Evolutionary conservation across 2,797 vertebrate species (phyloP), one percentile per base, ranked within the genome.

Genomic region (Tangara arthus): DNA sequence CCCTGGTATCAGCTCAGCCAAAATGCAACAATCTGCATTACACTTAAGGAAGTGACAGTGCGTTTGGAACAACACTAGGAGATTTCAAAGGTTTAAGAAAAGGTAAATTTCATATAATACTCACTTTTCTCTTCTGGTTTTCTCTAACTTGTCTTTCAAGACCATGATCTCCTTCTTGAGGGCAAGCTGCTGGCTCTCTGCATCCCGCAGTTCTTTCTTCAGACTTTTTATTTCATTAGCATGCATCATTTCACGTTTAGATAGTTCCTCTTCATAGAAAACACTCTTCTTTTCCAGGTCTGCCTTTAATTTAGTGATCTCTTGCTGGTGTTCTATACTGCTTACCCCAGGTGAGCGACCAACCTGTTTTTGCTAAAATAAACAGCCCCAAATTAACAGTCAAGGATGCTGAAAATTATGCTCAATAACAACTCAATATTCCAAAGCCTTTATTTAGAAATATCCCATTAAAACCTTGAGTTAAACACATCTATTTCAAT

Each of bases 141-240:
- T 99, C 94, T 99, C 99, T 95, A 99, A 97, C 96, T 99, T 99
- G 98, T 99, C 99, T 97, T 99, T 99, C 90, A 99, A 98, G 97
- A 99, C 97, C 97, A 99, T 98, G 94, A 99, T 99, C 97, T 99
- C 99, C 93, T 99, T 99, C 97, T 99, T 99, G 91, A 99, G 98
- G 75, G 98, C 98, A 71, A 99, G 99, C 32, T 99, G 99, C 80
- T 99, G 99, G 94, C 99, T 98, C 97, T 99, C 99, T 5, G 98
- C 98, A n/a, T 99, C 99, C 30, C 98, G 98, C 37, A 99, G 97
- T 87, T 99, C 99, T 93, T 99, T 99, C 95, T 98, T 99, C 82
- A 99, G 97, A 81, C 98, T 98, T 98, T 99, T 99, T 34, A 99
- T 96, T 97, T 99, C 99, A 42, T 96, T 97, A 95, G 97, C 97